Conservation (phyloP, 2,797 vertebrate species). For the Psittacula echo region DNA sequence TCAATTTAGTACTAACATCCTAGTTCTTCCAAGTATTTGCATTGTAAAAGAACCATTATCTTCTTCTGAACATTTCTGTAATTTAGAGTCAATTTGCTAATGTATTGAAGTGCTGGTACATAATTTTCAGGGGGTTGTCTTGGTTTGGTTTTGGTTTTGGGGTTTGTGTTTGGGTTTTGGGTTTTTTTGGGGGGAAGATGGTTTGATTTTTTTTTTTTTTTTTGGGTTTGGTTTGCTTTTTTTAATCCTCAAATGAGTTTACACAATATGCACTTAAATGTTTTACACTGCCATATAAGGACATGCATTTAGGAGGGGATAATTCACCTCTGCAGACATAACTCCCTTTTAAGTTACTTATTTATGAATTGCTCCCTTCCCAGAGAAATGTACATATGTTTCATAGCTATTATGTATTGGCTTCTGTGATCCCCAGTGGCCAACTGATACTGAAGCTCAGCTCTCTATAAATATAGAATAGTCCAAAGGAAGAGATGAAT, state of each 20-base stretch:
- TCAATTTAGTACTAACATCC: neutral
- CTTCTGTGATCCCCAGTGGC: neutral
- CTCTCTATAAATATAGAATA: neutral
- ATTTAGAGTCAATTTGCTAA: neutral
- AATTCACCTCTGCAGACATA: neutral
- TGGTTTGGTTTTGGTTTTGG: neutral
- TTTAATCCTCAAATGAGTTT: neutral
- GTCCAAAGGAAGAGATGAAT: neutral
- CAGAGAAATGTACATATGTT: neutral
- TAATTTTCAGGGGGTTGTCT: neutral
- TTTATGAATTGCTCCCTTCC: neutral
- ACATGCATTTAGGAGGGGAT: neutral
- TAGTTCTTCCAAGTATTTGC: neutral
- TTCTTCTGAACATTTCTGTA: neutral
- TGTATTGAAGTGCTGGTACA: neutral
- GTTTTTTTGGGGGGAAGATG: too few relatives aligned
- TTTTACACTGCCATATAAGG: neutral
- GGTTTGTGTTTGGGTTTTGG: neutral
- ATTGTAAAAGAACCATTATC: neutral
- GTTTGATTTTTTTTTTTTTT: neutral
- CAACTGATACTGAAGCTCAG: neutral
- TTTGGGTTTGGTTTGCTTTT: too few relatives aligned
- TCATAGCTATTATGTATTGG: neutral
- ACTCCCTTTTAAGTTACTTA: accelerated
- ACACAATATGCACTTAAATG: neutral